These are phyloP conservation scores for Asarcornis scutulata DNA, from an alignment of 2,113 vertebrate genomes.

Conservation along the genomic window DNA sequence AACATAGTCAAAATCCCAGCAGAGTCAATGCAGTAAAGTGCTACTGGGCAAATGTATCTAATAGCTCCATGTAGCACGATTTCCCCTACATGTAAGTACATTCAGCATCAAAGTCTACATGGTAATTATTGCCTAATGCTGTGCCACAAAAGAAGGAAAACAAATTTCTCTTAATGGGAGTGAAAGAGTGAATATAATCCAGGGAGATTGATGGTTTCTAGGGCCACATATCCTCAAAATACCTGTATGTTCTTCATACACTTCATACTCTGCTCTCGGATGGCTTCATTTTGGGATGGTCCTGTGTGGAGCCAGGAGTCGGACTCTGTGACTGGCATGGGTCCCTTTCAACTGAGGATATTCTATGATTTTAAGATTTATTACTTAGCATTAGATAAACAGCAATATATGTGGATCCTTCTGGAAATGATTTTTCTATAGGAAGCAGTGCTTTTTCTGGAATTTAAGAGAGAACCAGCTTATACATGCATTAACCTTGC, in stretches of 20 bases:
- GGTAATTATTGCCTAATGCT: slow-evolving; percentile 52
- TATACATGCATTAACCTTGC: neutral
- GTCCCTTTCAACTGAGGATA: no score
- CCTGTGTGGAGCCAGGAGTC: no score
- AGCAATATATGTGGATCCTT: neutral
- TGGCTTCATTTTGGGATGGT: no score
- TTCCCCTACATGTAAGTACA: slow-evolving; percentile 11
- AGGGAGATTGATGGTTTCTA: neutral
- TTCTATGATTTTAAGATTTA: neutral
- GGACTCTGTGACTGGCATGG: no score
- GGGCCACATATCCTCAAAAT: neutral
- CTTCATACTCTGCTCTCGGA: no score
- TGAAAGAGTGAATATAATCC: neutral
- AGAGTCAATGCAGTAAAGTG: slow-evolving; percentile 35
- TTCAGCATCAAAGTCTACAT: slow-evolving; percentile 14
- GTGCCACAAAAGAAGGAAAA: slow-evolving; percentile 4
- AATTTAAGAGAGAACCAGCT: neutral
- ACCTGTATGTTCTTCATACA: neutral
- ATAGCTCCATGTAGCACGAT: slow-evolving; percentile 32
- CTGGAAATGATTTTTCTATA: neutral
- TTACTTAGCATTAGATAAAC: neutral
- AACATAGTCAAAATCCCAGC: slow-evolving; percentile 32
- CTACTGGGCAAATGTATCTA: slow-evolving; percentile 51
- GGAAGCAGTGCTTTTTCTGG: neutral
- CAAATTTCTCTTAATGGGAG: neutral